These are phyloP conservation scores for Odontophorus gujanensis DNA, from an alignment of 2,113 vertebrate genomes.

Conservation along the genomic window DNA sequence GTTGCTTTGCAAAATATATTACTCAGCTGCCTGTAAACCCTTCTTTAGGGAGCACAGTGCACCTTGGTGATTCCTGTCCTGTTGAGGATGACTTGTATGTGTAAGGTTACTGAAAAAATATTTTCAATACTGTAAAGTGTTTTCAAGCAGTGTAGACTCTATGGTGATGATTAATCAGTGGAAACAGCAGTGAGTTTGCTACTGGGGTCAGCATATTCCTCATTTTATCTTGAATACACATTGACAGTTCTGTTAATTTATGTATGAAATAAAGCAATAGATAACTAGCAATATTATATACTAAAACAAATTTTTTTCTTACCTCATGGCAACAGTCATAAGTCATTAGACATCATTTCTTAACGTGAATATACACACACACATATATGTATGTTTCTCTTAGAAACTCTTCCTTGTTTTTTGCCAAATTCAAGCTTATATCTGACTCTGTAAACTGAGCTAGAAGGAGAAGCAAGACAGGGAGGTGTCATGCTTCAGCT, in stretches of 20 bases:
- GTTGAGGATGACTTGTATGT: not conserved
- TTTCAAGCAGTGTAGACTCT: not conserved
- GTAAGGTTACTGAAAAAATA: not conserved
- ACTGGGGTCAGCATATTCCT: not conserved
- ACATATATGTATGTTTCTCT: not conserved
- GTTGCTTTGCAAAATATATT: not conserved
- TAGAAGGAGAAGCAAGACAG: not conserved
- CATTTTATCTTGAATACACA: not conserved
- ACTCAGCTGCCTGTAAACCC: not conserved
- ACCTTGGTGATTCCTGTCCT: not conserved
- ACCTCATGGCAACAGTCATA: not conserved
- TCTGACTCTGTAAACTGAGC: not conserved
- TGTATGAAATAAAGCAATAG: not conserved
- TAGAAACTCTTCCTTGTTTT: not conserved
- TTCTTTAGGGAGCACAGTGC: not conserved
- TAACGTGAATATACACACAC: not conserved
- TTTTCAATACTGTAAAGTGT: not conserved
- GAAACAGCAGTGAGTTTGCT: not conserved
- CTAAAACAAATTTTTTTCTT: not conserved
- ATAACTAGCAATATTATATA: not conserved
- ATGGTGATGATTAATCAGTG: not conserved
- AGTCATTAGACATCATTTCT: not conserved
- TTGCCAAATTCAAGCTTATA: slow-evolving; percentile 19
- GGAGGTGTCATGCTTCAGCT: not conserved
- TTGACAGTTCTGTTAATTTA: not conserved